Evolutionary conservation across 2,888 invertebrate species (phyloP).

Genomic region (Bombyx huttoni): DNA sequence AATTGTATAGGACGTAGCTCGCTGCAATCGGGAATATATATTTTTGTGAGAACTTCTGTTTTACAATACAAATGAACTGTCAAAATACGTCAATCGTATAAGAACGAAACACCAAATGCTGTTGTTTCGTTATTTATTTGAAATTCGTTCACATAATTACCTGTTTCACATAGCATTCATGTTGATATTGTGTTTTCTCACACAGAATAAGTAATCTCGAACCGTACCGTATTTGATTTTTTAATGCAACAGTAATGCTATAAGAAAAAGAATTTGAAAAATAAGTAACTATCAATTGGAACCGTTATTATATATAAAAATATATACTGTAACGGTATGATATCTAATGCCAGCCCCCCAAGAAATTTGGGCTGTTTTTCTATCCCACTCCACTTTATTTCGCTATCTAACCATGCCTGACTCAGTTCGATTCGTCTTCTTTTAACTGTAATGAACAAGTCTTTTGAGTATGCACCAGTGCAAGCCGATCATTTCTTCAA

Average conservation of each 20-base stretch:
- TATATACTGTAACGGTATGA: no score
- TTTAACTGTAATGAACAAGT: no score
- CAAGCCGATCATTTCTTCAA: no score
- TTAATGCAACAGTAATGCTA: not conserved
- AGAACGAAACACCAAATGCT: not conserved
- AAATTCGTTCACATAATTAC: constrained; percentile 4
- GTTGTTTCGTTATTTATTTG: not conserved
- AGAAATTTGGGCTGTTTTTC: no score
- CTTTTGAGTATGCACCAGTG: no score
- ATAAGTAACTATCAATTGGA: not conserved
- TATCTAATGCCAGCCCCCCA: no score
- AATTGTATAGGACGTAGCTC: not conserved
- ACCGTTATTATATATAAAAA: no score
- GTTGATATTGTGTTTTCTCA: constrained; percentile 3
- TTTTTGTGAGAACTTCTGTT: not conserved
- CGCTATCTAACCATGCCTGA: no score
- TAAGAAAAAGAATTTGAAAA: not conserved
- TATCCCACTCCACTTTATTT: no score
- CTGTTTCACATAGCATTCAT: constrained; percentile 5
- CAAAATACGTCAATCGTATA: constrained; percentile 1
- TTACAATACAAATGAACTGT: constrained; percentile 1
- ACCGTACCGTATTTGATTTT: not conserved
- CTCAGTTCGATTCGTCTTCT: no score
- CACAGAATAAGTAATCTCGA: not conserved
- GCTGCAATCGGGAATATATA: not conserved